Percentiles rank a stretch among this genome's conserved stretches.
These are phyloP conservation scores for Salticus scenicus DNA, from an alignment of 2,888 invertebrate genomes.

Conservation along the genomic window DNA sequence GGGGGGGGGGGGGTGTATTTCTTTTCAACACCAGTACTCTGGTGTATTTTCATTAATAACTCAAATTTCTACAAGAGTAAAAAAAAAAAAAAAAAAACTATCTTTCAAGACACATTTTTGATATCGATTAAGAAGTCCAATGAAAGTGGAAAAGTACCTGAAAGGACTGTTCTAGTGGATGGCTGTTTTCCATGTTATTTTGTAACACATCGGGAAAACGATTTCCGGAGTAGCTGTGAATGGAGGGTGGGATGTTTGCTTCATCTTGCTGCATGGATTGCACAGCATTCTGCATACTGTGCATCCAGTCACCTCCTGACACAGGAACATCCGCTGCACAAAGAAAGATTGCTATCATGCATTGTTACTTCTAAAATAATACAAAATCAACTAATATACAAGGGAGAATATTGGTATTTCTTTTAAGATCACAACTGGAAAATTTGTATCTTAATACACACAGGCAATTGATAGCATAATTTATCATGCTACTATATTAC, in stretches of 20 bases:
- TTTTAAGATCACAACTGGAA: too few relatives aligned
- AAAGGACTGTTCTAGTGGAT: conserved; percentile 53
- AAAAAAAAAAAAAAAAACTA: background rate
- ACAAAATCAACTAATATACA: too few relatives aligned
- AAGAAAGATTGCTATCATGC: background rate
- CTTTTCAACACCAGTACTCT: too few relatives aligned
- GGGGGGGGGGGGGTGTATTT: too few relatives aligned
- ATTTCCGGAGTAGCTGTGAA: conserved; percentile 49
- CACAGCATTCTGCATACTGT: conserved; percentile 45
- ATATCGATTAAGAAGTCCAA: too few relatives aligned
- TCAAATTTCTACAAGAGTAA: too few relatives aligned
- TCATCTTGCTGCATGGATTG: conserved; percentile 44
- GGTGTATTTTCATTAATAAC: too few relatives aligned
- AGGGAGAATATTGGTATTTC: too few relatives aligned
- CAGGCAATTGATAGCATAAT: too few relatives aligned
- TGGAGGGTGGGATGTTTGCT: conserved; percentile 26
- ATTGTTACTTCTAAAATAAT: too few relatives aligned
- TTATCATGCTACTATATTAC: too few relatives aligned
- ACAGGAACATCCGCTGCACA: conserved; percentile 45
- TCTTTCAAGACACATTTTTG: background rate
- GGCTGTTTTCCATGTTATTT: conserved; percentile 49
- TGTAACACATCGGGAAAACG: conserved; percentile 58
- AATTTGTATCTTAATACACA: too few relatives aligned
- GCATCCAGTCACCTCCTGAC: conserved; percentile 59
- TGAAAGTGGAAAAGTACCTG: conserved; percentile 58